Conservation (phyloP, 1,140 invertebrate species). For the Hirudo medicinalis region DNA sequence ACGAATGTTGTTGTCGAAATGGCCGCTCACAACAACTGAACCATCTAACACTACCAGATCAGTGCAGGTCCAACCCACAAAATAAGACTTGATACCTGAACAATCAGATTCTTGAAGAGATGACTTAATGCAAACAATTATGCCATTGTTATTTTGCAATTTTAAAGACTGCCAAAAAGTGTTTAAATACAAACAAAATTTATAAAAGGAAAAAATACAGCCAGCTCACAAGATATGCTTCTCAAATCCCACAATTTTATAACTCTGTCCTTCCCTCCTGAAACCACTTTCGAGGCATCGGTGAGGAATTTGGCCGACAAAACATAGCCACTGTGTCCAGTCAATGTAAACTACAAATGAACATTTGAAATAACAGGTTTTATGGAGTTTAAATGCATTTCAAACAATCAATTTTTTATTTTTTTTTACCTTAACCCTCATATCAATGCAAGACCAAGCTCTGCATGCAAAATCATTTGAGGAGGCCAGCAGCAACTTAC, state of each 20-base stretch:
- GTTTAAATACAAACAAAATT: background rate
- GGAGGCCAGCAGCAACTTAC: constrained; percentile 68
- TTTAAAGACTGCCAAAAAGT: background rate
- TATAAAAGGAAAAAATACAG: background rate
- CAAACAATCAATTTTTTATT: background rate
- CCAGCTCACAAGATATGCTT: constrained; percentile 69
- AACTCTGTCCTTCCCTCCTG: constrained; percentile 84
- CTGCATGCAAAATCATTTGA: constrained; percentile 87
- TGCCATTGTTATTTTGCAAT: background rate
- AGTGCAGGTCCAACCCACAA: constrained; percentile 88
- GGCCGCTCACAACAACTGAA: constrained; percentile 82
- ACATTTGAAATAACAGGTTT: constrained; percentile 11
- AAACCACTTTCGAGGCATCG: constrained; percentile 45
- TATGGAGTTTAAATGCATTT: constrained; percentile 4
- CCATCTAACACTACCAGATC: constrained; percentile 79
- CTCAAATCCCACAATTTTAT: constrained; percentile 92
- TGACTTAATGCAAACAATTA: background rate
- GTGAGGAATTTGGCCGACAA: constrained; percentile 40
- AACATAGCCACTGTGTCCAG: constrained; percentile 85
- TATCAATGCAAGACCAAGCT: constrained; percentile 80
- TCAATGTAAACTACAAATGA: constrained; percentile 73
- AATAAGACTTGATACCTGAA: constrained; percentile 81
- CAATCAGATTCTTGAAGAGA: background rate
- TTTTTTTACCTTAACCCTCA: constrained; percentile 68
- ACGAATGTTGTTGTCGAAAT: constrained; percentile 88